Evolutionary conservation across 2,797 vertebrate genomes (phyloP), one percentile per base, ranked within the genome.

Genomic region (Galaxias olidus): DNA sequence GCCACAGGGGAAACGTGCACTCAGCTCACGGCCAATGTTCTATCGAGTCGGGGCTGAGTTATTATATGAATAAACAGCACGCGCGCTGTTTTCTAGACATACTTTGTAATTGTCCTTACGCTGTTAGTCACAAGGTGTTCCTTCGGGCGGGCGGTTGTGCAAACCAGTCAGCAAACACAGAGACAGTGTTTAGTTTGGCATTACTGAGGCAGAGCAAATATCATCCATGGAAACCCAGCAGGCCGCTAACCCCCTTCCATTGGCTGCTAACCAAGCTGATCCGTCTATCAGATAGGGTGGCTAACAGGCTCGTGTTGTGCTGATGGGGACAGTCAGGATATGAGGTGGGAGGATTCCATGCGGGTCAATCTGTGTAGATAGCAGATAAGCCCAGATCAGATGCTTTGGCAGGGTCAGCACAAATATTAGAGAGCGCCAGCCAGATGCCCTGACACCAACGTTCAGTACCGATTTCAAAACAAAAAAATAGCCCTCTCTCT

Each of bases 351-450:
- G 42, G 14, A 43, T n/a, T 58, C 46, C 50, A 70, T 63, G 40
- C 53, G 50, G 72, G 64, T 67, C 67, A 73, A 30, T 61, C 47
- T 62, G 30, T 57, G 17, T 50, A 17, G 63, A 49, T 67, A 62
- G 12, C 56, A 65, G 69, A 73, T 71, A 70, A 80, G 72, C 50
- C 63, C 63, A 59, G 71, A 74, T 75, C 69, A 75, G 59, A 63
- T 56, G 72, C 68, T 69, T 42, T 62, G 47, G 48, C 45, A 17
- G 13, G 68, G 57, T 47, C 59, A 68, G 53, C n/a, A 65, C 12
- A 49, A n/a, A 65, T 13, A 65, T 62, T 54, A 58, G 41, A 50
- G 11, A 61, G 51, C 20, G 19, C 13, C 4, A 47, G 48, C 20
- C 52, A 46, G 42, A 47, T 50, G 13, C 15, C 59, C 18, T 4